These are phyloP conservation scores for Corapipo altera DNA, from an alignment of 2,113 vertebrate genomes.

Conservation along the genomic window DNA sequence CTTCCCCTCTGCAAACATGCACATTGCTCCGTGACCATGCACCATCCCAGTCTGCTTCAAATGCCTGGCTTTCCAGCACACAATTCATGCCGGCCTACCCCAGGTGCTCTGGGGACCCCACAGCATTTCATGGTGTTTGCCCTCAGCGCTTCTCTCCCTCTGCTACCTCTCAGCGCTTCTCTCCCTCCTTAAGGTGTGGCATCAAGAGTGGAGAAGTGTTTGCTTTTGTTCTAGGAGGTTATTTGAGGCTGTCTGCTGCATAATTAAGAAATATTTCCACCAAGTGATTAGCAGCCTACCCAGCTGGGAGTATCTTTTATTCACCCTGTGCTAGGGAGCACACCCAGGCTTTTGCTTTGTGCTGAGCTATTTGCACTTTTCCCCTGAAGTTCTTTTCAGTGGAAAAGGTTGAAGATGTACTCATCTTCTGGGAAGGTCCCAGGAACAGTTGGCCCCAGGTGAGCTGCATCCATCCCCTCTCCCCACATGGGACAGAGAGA, in stretches of 20 bases:
- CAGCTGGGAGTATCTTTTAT: not conserved
- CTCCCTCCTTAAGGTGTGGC: not conserved
- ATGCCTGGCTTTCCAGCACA: fast-evolving
- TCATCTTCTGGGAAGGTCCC: not conserved
- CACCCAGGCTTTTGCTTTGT: not conserved
- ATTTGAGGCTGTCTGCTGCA: conserved; percentile 28
- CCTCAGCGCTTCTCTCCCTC: not conserved
- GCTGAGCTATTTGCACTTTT: not conserved
- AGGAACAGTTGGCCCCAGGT: fast-evolving
- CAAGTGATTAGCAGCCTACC: not conserved
- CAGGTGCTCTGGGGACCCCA: not conserved
- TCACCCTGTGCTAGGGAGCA: not conserved
- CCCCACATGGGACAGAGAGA: fast-evolving
- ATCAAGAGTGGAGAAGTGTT: not conserved
- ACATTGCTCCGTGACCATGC: fast-evolving
- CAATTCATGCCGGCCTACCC: not conserved
- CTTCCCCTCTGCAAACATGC: not conserved
- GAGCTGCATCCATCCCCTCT: fast-evolving
- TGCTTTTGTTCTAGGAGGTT: not conserved
- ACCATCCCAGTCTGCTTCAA: not conserved
- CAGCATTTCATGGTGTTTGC: not conserved
- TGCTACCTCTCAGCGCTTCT: not conserved
- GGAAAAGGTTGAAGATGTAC: not conserved
- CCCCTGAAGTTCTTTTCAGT: not conserved
- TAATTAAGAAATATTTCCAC: conserved; percentile 27